Conservation (phyloP, 1,140 invertebrate genomes). For the Megalopta genalis region DNA sequence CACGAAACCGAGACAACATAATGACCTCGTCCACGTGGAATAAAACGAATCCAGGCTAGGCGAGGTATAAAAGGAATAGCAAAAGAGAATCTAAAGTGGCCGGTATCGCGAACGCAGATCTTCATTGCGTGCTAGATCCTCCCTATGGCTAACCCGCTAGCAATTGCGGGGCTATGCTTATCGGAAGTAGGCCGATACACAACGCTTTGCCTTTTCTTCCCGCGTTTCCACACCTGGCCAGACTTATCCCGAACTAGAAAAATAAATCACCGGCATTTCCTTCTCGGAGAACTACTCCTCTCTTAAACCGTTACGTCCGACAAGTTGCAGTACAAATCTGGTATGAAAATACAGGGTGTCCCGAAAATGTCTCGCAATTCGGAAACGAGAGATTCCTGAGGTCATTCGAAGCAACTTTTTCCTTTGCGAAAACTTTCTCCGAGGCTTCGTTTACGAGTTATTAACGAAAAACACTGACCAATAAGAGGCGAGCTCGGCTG, state of each 20-base stretch:
- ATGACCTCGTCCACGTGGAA: slow-evolving; percentile 7
- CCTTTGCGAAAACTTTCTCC: no score
- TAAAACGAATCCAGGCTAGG: slow-evolving; percentile 31
- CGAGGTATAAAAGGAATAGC: slow-evolving; percentile 45
- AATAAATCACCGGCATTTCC: slow-evolving; percentile 20
- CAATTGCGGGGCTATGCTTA: slow-evolving; percentile 46
- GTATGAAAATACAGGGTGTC: no score
- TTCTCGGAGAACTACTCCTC: neutral
- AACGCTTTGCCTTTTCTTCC: slow-evolving; percentile 54
- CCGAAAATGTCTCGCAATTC: no score
- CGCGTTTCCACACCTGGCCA: slow-evolving; percentile 30
- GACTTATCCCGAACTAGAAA: neutral
- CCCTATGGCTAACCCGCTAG: slow-evolving; percentile 31
- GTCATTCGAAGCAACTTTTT: no score
- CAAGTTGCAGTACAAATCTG: neutral
- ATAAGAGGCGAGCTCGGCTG: no score
- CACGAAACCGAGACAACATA: slow-evolving; percentile 6
- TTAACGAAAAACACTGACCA: no score
- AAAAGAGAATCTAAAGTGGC: slow-evolving; percentile 49
- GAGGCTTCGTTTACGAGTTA: no score
- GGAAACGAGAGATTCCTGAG: no score
- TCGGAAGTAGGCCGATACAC: slow-evolving; percentile 43
- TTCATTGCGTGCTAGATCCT: slow-evolving; percentile 53
- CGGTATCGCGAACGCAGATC: slow-evolving; percentile 55
- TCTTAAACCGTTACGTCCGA: neutral